Evolutionary conservation across 2,113 vertebrate genomes (phyloP), one percentile per base, ranked within the genome.

Genomic region (Pterocles orientalis): DNA sequence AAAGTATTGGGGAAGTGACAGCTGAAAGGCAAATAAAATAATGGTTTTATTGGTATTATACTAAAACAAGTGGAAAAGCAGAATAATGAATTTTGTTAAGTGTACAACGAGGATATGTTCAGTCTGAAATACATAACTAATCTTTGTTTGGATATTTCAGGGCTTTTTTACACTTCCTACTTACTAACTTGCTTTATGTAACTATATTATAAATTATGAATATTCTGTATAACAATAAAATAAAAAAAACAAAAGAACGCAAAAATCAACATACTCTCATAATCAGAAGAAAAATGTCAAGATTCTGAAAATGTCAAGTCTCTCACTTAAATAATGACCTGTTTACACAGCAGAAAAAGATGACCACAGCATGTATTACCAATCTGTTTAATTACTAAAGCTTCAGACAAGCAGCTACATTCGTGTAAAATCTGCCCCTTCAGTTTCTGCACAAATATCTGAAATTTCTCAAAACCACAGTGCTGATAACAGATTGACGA

Each of bases 401-500:
- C n/a, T 86, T 94, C 66, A 91, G 53, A 76, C 15, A 90, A 77
- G 25, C 19, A 93, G 23, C 68, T 93, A 68, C 28, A 69, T 76
- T 79, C 29, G 28, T 18, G 15, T 24, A 65, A 70, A 73, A 69
- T 39, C 5, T 88, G 12, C 9, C 28, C 12, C 34, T 89, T 86
- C 18, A 21, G 18, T 78, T 91, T 79, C 50, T 79, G 61, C 16
- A 68, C 33, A 65, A 29, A 82, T 54, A 88, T 19, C 21, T 70
- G 47, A 82, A 76, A 76, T 96, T 86, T 85, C 51, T 79, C 20
- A 82, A 66, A 88, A 60, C 56, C 18, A 48, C 54, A 78, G 45
- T 9, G n/a, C n/a, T 90, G 75, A 82, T 88, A 93, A 88, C 24
- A 76, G 16, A 39, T 19, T 43, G 62, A 72, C 88, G 66, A 76